These are phyloP conservation scores for Nestor notabilis DNA, from an alignment of 2,113 vertebrate genomes.

Conservation along the genomic window DNA sequence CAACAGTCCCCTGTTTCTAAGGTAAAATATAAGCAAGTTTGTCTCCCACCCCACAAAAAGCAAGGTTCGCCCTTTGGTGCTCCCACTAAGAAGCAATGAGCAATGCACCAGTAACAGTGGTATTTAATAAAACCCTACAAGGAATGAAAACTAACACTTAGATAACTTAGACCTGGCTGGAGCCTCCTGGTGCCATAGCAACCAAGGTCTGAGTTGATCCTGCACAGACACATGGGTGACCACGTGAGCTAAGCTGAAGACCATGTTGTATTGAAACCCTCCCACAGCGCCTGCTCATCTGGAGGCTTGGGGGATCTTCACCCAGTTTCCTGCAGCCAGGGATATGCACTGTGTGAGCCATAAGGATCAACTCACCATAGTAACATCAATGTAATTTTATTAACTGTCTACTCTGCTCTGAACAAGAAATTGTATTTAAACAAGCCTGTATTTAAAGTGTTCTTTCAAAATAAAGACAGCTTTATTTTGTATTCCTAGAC, in stretches of 20 bases:
- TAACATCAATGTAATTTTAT: conserved; percentile 34
- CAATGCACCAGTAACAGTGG: background rate
- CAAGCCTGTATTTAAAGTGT: conserved; percentile 18
- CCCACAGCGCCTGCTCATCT: background rate
- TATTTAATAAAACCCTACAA: background rate
- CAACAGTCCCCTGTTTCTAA: background rate
- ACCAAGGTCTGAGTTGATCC: background rate
- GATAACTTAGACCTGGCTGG: background rate
- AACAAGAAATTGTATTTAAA: conserved; percentile 30
- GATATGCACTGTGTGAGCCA: background rate
- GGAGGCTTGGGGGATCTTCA: rapidly evolving
- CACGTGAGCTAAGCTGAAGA: background rate
- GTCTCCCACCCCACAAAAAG: background rate
- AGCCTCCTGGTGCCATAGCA: background rate
- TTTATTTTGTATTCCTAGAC: background rate
- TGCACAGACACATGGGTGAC: background rate
- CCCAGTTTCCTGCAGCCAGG: background rate
- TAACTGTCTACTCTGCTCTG: conserved; percentile 13
- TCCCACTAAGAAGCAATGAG: background rate
- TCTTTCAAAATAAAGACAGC: background rate
- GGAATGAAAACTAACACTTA: background rate
- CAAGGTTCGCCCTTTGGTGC: background rate
- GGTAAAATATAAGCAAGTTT: background rate
- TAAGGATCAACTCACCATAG: background rate
- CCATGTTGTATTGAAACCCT: rapidly evolving